Evolutionary conservation across 2,888 invertebrate genomes (phyloP), one percentile per base, ranked within the genome.

Genomic region (Lasioglossum marginatum): DNA sequence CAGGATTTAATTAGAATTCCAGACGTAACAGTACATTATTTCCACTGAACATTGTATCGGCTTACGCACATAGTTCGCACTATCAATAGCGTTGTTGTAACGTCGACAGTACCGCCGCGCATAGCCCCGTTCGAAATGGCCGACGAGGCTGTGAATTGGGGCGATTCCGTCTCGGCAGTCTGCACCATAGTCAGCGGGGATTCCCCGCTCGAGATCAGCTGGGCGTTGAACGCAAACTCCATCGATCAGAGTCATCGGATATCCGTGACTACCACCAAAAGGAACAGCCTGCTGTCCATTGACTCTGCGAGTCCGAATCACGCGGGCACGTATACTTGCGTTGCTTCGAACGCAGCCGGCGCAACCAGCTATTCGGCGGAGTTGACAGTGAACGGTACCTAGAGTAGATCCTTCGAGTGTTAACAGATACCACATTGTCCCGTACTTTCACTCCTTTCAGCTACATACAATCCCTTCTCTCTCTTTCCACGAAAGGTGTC

Each of bases 131-230:
- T 97, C 94, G 95, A 96, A 91, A 97, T 97, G 92, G 94, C 95
- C 85, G 97, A 97, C 92, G 96, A 96, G 92, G 96, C 97, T 83
- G 96, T 96, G 88, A 97, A 97, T 92, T 96, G 97, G 91, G 97
- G 97, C 77, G 97, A 97, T 94, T 96, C 97, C 83, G 96, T 96
- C 77, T 96, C 97, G 89, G 96, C 97, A 82, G 96, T 96, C 90
- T 97, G 97, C 95, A 97, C 96, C 77, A 96, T 97, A 89, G 96
- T 97, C 88, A 97, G 97, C 93, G 97, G 98, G 83, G 98, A 98
- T 95, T 96, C 97, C 91, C 98, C 98, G 40, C 96, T 98, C 87
- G 96, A 96, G 85, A 97, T 98, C 88, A 96, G 96, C 81, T 98
- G 98, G 98, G 96, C 96, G 84, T 96, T 97, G 93, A 97, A 97